A percentile compares a stretch with the other conserved stretches of the same genome.
Evolutionary conservation across 2,113 vertebrate species (phyloP).

Genomic region (Octodon degus): DNA sequence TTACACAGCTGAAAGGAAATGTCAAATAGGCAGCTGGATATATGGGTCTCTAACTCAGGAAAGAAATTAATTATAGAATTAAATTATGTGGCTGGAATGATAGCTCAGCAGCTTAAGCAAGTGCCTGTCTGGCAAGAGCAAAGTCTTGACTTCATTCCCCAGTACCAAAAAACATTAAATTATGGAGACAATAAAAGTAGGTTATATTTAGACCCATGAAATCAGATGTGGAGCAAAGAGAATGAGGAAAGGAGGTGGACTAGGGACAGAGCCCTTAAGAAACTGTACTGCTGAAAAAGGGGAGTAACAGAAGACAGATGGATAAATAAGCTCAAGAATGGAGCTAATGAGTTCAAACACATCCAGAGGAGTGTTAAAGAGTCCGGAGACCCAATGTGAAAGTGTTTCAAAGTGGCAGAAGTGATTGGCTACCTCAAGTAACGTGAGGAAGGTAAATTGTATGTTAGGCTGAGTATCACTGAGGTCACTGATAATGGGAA

Average conservation of each 20-base stretch:
- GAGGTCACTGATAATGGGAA: conserved; percentile 5
- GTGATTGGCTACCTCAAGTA: conserved; percentile 45
- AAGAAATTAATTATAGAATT: background rate
- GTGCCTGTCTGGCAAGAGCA: too few relatives aligned
- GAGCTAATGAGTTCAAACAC: background rate
- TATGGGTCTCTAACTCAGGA: background rate
- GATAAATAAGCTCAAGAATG: conserved; percentile 21
- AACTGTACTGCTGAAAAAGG: background rate
- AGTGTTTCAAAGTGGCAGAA: conserved; percentile 1
- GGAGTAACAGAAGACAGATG: background rate
- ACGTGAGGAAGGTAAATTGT: background rate
- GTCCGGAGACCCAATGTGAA: conserved; percentile 9
- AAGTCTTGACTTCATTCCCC: too few relatives aligned
- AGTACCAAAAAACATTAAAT: background rate
- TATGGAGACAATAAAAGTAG: background rate
- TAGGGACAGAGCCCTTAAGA: background rate
- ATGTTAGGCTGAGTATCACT: background rate
- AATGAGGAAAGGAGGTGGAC: background rate
- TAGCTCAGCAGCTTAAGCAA: too few relatives aligned
- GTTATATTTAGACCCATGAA: background rate
- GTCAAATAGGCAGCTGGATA: background rate
- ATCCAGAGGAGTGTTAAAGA: background rate
- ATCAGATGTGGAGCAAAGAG: background rate
- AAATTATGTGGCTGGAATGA: too few relatives aligned
- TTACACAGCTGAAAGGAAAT: background rate